Conservation (phyloP, 23 tunicate species). For the Pegea sp. region DNA sequence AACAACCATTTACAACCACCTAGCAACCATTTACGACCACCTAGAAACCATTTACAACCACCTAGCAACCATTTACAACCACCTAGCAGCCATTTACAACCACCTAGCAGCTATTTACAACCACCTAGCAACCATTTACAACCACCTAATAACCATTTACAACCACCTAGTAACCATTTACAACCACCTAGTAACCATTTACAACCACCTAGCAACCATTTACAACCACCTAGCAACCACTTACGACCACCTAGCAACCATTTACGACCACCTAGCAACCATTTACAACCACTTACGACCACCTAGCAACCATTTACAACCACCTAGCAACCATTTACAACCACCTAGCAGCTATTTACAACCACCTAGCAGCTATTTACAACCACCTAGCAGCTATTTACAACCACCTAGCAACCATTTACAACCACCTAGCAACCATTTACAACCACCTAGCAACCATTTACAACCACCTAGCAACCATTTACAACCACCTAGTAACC, state of each 20-base stretch:
- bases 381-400: too few species aligned
- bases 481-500: background rate
- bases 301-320: constrained; percentile 2
- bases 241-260: background rate
- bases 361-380: too few species aligned
- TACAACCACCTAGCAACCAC: constrained; percentile 52
- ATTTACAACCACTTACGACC: too few species aligned
- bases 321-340: constrained; percentile 36
- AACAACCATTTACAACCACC: constrained; percentile 5
- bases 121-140: background rate
- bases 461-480: constrained; percentile 45
- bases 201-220: background rate
- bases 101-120: too few species aligned
- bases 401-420: background rate
- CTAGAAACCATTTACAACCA: constrained; percentile 23
- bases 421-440: constrained; percentile 53
- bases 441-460: background rate
- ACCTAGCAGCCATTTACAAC: too few species aligned
- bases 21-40: constrained; percentile 5
- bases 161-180: background rate
- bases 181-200: constrained; percentile 49
- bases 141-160: constrained; percentile 51
- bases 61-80: constrained; percentile 3
- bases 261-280: constrained; percentile 37
- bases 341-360: background rate